Percentiles rank a stretch among this genome's conserved stretches.
Evolutionary conservation across 1,140 invertebrate genomes (phyloP).

Genomic region (Caenorhabditis tropicalis): DNA sequence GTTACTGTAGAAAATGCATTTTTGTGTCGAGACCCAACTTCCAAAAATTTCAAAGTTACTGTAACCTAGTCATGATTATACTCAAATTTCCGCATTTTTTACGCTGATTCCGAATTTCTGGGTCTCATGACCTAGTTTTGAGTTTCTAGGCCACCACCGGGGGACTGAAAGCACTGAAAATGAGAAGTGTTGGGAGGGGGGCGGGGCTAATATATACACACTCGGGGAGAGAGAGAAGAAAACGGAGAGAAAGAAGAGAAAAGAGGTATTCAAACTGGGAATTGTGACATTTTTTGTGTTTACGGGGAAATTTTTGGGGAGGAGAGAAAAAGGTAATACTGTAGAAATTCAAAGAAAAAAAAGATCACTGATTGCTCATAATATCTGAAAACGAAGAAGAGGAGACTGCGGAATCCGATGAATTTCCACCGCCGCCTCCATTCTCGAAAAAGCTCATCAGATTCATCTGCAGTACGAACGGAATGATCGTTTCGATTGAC

Average conservation of each 20-base stretch:
- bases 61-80: neutral
- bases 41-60: too few relatives aligned
- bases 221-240: neutral
- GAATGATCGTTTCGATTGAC: slow-evolving; percentile 89
- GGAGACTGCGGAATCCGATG: neutral
- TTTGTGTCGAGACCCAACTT: too few relatives aligned
- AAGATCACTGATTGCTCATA: slow-evolving; percentile 33
- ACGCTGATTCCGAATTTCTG: neutral
- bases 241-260: neutral
- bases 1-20: too few relatives aligned
- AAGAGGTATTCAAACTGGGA: slow-evolving; percentile 13
- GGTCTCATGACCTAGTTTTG: neutral
- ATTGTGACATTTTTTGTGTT: neutral
- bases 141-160: neutral
- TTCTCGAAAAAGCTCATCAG: slow-evolving; percentile 60
- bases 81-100: neutral
- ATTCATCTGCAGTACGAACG: slow-evolving; percentile 86
- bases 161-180: slow-evolving; percentile 40
- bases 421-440: neutral
- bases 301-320: neutral
- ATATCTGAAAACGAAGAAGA: neutral
- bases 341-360: neutral
- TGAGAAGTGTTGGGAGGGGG: neutral
- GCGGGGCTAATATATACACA: neutral
- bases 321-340: neutral